A percentile compares a stretch with the other conserved stretches of the same genome.
Evolutionary conservation across 2,888 invertebrate genomes (phyloP).

Genomic region (Yponomeuta cagnagella): DNA sequence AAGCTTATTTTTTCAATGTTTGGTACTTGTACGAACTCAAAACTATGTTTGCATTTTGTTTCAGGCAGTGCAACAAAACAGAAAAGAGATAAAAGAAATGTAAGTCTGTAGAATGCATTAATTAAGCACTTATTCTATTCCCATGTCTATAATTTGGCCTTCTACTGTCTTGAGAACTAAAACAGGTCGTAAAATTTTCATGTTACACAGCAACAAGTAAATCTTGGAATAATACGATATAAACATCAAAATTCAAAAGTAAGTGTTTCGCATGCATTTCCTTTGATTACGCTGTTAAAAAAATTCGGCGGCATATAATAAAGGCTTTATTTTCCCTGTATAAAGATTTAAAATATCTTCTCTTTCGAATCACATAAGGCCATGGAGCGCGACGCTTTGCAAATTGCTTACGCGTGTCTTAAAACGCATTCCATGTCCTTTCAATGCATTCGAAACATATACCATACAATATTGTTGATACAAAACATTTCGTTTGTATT

Average conservation of each 20-base stretch:
- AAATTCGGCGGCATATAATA: background rate
- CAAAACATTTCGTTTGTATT: background rate
- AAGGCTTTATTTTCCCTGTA: background rate
- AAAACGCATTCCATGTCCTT: conserved; percentile 12
- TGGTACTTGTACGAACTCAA: background rate
- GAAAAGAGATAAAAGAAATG: conserved; percentile 43
- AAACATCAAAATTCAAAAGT: background rate
- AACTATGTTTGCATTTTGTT: conserved; percentile 43
- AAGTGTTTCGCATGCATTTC: background rate
- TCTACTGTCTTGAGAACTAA: background rate
- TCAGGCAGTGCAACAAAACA: conserved; percentile 47
- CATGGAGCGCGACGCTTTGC: conserved; percentile 3
- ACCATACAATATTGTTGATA: background rate
- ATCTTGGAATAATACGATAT: background rate
- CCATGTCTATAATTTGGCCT: background rate
- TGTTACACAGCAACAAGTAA: background rate
- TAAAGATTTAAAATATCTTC: background rate
- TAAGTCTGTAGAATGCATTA: conserved; percentile 33
- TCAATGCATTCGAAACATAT: background rate
- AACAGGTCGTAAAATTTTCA: background rate
- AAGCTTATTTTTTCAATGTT: background rate
- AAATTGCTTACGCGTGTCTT: conserved; percentile 13
- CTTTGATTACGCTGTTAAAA: background rate
- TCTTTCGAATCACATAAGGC: background rate
- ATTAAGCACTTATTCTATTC: background rate